Conservation (phyloP, 1,140 invertebrate genomes). For the Kradibia gibbosae region DNA sequence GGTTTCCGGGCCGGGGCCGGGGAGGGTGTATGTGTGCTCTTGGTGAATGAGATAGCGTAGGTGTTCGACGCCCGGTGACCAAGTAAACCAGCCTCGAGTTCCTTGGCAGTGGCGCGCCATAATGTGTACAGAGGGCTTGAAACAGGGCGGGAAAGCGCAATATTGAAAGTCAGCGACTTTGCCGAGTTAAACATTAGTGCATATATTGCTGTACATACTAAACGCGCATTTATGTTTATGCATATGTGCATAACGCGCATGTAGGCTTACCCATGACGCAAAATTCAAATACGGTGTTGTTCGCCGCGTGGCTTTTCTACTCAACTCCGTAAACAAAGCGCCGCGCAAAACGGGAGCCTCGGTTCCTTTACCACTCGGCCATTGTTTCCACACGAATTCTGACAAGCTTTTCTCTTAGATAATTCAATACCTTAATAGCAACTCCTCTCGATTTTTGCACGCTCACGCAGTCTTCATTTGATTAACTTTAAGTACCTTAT, state of each 20-base stretch:
- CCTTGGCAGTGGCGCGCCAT: not conserved
- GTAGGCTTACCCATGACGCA: constrained; percentile 3
- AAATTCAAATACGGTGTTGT: constrained; percentile 27
- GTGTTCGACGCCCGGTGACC: constrained; percentile 8
- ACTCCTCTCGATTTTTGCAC: too few relatives aligned
- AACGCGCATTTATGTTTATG: too few relatives aligned
- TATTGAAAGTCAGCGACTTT: constrained; percentile 41
- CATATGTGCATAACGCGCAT: constrained; percentile 1
- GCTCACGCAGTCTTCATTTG: too few relatives aligned
- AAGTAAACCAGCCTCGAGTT: constrained; percentile 21
- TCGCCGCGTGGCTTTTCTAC: not conserved
- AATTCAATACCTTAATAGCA: not conserved
- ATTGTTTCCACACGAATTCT: not conserved
- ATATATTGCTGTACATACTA: too few relatives aligned
- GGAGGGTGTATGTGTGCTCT: too few relatives aligned
- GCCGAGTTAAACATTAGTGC: too few relatives aligned
- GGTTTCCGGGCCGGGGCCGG: too few relatives aligned
- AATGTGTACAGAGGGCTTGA: not conserved
- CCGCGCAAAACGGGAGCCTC: not conserved
- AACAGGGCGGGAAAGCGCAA: constrained; percentile 5
- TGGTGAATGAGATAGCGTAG: too few relatives aligned
- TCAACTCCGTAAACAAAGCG: constrained; percentile 2
- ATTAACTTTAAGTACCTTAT: too few relatives aligned
- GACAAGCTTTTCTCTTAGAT: constrained; percentile 3
- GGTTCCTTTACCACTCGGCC: not conserved